Evolutionary conservation across 1,140 invertebrate species (phyloP).

Genomic region (Cephus cinctus): DNA sequence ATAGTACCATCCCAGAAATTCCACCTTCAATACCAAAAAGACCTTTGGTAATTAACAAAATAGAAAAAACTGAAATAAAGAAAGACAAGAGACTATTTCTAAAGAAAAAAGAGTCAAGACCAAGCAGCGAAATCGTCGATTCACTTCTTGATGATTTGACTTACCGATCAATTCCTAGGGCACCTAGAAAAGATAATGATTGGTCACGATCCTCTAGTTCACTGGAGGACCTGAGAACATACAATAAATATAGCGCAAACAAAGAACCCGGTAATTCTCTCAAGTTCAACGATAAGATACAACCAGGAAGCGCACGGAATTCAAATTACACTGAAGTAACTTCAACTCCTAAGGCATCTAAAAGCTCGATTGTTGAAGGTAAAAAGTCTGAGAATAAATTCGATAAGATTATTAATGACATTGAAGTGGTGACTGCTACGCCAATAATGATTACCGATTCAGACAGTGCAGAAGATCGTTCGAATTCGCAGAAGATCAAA

Average conservation of each 20-base stretch:
- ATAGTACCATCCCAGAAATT: too few relatives aligned
- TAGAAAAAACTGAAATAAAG: constrained; percentile 2
- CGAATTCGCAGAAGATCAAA: not conserved
- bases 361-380: too few relatives aligned
- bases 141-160: not conserved
- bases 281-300: too few relatives aligned
- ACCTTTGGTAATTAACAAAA: not conserved
- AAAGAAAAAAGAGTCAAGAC: constrained; percentile 19
- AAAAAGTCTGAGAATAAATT: constrained; percentile 8
- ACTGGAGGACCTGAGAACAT: too few relatives aligned
- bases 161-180: constrained; percentile 1
- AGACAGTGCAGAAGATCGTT: constrained; percentile 2
- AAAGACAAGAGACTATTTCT: constrained; percentile 14
- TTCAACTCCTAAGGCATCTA: too few relatives aligned
- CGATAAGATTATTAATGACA: not conserved
- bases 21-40: too few relatives aligned
- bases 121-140: constrained; percentile 18
- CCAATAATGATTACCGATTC: constrained; percentile 14
- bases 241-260: too few relatives aligned
- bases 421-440: constrained; percentile 5
- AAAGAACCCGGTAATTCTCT: too few relatives aligned
- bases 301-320: too few relatives aligned
- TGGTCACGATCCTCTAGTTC: too few relatives aligned
- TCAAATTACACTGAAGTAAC: too few relatives aligned
- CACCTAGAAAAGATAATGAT: too few relatives aligned